Percentiles rank a stretch among this genome's conserved stretches.
phyloP scores from a whole-genome alignment of 2,888 invertebrate genomes.

The Thereva nobilitata region DNA sequence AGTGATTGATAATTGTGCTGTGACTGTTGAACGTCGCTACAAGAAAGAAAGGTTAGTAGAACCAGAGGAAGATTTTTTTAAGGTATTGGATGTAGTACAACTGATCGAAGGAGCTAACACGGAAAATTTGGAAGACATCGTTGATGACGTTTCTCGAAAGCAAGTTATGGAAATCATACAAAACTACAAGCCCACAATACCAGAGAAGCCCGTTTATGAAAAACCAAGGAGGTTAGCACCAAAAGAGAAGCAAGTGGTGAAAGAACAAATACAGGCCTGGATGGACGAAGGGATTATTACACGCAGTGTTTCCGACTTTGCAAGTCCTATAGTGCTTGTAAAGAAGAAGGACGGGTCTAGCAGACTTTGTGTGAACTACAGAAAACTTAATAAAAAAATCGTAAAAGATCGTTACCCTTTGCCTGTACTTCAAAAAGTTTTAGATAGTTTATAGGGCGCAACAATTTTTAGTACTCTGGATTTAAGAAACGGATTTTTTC shows the following conservation, averaged over 20 bases:
- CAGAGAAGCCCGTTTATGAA: constrained; percentile 46
- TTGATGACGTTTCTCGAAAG: too few relatives aligned
- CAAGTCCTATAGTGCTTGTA: constrained; percentile 44
- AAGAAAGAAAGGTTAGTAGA: too few relatives aligned
- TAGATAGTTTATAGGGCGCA: constrained; percentile 47
- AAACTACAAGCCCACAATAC: too few relatives aligned
- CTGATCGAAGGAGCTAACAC: too few relatives aligned
- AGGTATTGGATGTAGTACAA: too few relatives aligned
- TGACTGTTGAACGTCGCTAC: too few relatives aligned
- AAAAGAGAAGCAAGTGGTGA: constrained; percentile 45
- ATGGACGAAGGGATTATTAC: constrained; percentile 47
- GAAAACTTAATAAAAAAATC: constrained; percentile 51
- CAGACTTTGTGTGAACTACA: constrained; percentile 52
- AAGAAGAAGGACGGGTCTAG: constrained; percentile 39
- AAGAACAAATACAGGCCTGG: constrained; percentile 47
- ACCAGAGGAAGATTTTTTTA: too few relatives aligned
- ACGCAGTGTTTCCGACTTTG: constrained; percentile 48
- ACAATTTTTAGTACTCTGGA: constrained; percentile 47
- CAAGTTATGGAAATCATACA: too few relatives aligned
- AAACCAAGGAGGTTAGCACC: constrained; percentile 45
- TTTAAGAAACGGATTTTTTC: constrained; percentile 50
- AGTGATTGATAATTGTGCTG: too few relatives aligned
- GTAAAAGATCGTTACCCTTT: constrained; percentile 51
- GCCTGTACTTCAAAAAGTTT: constrained; percentile 51
- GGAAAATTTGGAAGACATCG: too few relatives aligned